These are phyloP conservation scores for Umimayanthus chanpuru DNA, from an alignment of 92 coral and sea anemone species.

Conservation along the genomic window DNA sequence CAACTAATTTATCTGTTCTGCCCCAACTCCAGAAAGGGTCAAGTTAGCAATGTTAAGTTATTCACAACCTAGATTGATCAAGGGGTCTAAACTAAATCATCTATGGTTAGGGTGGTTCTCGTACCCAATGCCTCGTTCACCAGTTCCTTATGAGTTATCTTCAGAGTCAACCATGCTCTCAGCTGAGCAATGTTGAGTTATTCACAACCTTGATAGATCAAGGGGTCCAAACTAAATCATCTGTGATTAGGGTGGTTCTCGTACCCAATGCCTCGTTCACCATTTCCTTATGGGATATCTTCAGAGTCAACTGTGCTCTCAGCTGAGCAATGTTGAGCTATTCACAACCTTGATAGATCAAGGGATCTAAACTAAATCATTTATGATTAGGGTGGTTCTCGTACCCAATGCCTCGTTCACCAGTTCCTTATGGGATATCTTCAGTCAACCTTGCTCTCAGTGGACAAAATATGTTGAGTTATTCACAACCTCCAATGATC, in stretches of 20 bases:
- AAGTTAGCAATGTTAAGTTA: no score
- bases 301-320: background rate
- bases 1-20: no score
- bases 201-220: no score
- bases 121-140: background rate
- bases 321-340: background rate
- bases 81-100: no score
- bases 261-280: background rate
- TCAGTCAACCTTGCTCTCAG: background rate
- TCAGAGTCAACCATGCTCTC: background rate
- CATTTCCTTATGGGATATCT: background rate
- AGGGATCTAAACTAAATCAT: no score
- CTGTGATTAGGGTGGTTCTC: slow-evolving; percentile 4
- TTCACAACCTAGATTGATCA: no score
- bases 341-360: no score
- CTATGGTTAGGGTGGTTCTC: slow-evolving; percentile 1
- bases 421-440: background rate
- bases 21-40: no score
- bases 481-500: no score
- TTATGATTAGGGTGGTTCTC: slow-evolving; percentile 5
- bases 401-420: background rate
- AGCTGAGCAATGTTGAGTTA: background rate
- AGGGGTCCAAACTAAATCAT: no score
- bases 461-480: no score
- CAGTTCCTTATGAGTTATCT: background rate